Percentiles rank a stretch among this genome's conserved stretches.
Conservation (phyloP, 1,140 invertebrate genomes). For the Lepidurus couesii region DNA sequence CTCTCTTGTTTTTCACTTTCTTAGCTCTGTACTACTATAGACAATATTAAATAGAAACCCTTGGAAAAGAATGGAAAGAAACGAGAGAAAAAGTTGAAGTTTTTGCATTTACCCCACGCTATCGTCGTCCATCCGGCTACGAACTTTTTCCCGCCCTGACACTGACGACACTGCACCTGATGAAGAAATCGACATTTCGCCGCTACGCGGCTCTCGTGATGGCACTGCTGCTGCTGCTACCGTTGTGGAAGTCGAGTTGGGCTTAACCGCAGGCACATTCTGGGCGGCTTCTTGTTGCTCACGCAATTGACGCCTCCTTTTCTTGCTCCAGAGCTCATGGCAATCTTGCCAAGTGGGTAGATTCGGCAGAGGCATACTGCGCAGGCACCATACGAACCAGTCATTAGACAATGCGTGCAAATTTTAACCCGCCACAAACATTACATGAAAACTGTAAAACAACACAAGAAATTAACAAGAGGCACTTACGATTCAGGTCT, state of each 20-base stretch:
- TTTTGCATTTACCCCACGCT: slow-evolving; percentile 18
- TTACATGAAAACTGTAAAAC: slow-evolving; percentile 28
- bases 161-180: background rate
- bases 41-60: background rate
- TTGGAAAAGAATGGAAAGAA: slow-evolving; percentile 19
- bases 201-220: slow-evolving; percentile 16
- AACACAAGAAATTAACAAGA: slow-evolving; percentile 25
- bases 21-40: background rate
- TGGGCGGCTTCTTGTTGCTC: slow-evolving; percentile 61
- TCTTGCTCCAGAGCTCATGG: slow-evolving; percentile 98
- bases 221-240: background rate
- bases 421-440: slow-evolving; percentile 30
- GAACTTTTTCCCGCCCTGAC: background rate
- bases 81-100: background rate
- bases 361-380: slow-evolving; percentile 71
- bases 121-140: slow-evolving; percentile 12
- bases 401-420: slow-evolving; percentile 26
- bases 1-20: background rate
- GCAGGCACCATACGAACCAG: slow-evolving; percentile 37
- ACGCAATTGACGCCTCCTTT: slow-evolving; percentile 68
- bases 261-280: background rate
- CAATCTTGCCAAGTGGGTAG: slow-evolving; percentile 96
- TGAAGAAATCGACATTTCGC: slow-evolving; percentile 7
- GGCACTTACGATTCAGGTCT: slow-evolving; percentile 74
- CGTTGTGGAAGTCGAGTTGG: background rate